Evolutionary conservation across 2,113 vertebrate species (phyloP), one percentile per base, ranked within the genome.

Genomic region (Channa maculata): DNA sequence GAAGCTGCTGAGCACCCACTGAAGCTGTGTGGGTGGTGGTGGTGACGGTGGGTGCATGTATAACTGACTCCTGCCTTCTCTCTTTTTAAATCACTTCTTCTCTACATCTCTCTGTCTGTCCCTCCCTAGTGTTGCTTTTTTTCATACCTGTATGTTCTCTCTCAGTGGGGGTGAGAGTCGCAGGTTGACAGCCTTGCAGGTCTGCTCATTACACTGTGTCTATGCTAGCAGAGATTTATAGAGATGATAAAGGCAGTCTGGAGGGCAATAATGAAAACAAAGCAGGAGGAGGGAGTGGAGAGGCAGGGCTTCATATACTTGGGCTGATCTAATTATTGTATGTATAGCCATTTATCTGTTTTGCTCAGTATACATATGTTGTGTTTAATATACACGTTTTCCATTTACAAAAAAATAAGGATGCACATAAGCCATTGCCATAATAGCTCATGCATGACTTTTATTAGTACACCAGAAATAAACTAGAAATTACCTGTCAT

Each of bases 181-280:
- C 89, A 84, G 90, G 86, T 89, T 87, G 87, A 71, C 83, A 69
- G 82, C 62, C 57, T 79, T 5, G 33, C 86, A 79, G 80, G 78
- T 91, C 79, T 80, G 76, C 89, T 90, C 89, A 92, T 91, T 92
- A 89, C 81, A 39, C 44, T 1, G 71, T 46, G 78, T 82, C 85
- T 87, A 86, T 83, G 89, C 87, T 82, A 57, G 85, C 74, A 65
- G 64, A 89, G 90, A 91, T 93, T 91, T 92, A 92, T 89, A 71
- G 87, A 82, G 83, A 89, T 85, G 84, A 92, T 92, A 91, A 91
- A 91, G 88, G 80, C 84, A 82, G 89, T 87, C 84, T 90, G 86
- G 86, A 91, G 89, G 85, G 79, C 83, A 85, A 67, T 88, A 89
- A 92, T 89, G 85, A 88, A 81, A 83, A 79, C 39, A 3, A 77